Evolutionary conservation across 2,888 invertebrate species (phyloP).

Genomic region (Sepioteuthis lessoniana): DNA sequence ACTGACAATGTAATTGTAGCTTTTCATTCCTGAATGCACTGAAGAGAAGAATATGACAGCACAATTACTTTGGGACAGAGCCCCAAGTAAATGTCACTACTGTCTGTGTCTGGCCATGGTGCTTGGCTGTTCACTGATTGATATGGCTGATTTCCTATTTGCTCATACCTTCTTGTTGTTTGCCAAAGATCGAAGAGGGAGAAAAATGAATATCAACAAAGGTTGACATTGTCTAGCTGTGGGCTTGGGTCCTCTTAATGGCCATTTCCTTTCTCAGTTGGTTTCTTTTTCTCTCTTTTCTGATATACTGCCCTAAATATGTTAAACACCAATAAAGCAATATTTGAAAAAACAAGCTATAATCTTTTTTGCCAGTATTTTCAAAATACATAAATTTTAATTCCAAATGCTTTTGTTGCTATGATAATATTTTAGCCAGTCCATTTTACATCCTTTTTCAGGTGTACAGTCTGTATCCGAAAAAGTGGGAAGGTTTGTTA

Average conservation of each 20-base stretch:
- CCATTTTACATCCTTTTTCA: too few relatives aligned
- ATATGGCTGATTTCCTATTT: not conserved
- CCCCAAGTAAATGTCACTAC: slow-evolving; percentile 13
- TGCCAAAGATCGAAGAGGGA: not conserved
- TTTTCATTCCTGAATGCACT: not conserved
- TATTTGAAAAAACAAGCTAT: too few relatives aligned
- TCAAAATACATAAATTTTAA: too few relatives aligned
- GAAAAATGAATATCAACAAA: not conserved
- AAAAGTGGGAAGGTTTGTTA: too few relatives aligned
- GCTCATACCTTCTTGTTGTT: not conserved
- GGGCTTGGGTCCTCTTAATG: not conserved
- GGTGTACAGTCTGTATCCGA: too few relatives aligned
- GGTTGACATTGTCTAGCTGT: not conserved
- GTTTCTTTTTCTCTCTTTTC: not conserved
- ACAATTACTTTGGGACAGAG: slow-evolving; percentile 33
- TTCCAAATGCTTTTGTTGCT: too few relatives aligned
- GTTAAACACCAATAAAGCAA: too few relatives aligned
- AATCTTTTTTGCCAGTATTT: too few relatives aligned
- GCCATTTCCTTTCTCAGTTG: not conserved
- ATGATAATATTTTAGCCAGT: too few relatives aligned
- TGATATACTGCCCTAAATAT: too few relatives aligned
- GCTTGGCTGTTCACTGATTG: not conserved
- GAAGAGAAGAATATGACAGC: slow-evolving; percentile 33
- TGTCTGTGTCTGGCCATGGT: not conserved
- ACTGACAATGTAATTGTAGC: slow-evolving; percentile 23